Conservation (phyloP, 1,140 invertebrate species). For the Tetranychus urticae region DNA sequence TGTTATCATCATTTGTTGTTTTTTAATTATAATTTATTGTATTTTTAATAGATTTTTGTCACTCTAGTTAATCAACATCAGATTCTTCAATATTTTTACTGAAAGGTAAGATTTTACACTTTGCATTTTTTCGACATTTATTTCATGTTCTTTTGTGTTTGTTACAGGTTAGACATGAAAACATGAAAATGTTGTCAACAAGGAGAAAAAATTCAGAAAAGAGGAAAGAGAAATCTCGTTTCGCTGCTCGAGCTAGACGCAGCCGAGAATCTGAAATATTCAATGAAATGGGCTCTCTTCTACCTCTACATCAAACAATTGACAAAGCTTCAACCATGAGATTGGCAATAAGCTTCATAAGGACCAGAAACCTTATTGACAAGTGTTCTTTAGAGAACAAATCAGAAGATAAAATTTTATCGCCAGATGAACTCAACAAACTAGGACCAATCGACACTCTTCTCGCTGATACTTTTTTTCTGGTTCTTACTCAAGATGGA, state of each 20-base stretch:
- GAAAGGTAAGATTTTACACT: no score
- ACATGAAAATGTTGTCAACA: neutral
- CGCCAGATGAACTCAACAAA: neutral
- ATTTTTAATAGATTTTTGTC: no score
- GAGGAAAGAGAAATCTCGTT: slow-evolving; percentile 83
- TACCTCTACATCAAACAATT: slow-evolving; percentile 47
- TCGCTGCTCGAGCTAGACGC: slow-evolving; percentile 69
- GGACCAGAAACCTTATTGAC: neutral
- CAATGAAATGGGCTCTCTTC: slow-evolving; percentile 47
- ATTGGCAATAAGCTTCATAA: slow-evolving; percentile 64
- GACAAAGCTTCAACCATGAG: slow-evolving; percentile 90
- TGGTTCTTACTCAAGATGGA: slow-evolving; percentile 59
- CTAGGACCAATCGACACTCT: neutral
- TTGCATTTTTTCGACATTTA: no score
- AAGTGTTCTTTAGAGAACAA: neutral
- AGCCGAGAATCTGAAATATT: slow-evolving; percentile 87
- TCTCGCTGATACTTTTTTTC: slow-evolving; percentile 45
- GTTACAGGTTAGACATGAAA: no score
- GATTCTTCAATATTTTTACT: no score
- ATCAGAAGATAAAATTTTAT: neutral
- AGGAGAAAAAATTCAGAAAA: slow-evolving; percentile 63
- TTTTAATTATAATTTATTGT: no score
- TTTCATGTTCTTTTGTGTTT: no score
- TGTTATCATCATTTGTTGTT: no score
- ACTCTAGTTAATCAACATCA: no score